Evolutionary conservation across 2,797 vertebrate species (phyloP), one percentile per base, ranked within the genome.

Genomic region (Chelidonichthys spinosus): DNA sequence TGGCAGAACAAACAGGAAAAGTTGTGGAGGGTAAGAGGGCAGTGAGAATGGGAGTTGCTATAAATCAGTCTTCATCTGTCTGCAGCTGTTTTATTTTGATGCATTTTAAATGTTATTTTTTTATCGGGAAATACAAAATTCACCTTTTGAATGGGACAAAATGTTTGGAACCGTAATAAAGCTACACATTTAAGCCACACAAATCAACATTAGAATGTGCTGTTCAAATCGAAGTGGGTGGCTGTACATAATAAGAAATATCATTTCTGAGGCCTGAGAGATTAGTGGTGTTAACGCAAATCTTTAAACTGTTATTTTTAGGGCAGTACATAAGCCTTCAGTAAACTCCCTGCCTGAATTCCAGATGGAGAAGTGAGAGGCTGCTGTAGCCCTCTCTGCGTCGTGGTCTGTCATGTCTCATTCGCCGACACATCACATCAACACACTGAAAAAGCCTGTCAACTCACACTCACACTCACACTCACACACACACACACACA

Each of bases 1-100:
- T 87, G n/a, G 97, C 96, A 18, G 98, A 99, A 81, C 96, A 98
- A 78, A 96, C 95, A 0, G 97, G 96, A 54, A 97, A 96, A 88
- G 90, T 99, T 55, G 78, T 94, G 25, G 98, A 99, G 94, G 98
- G 98, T 99, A 96, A 96, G 95, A 78, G 3, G 6, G 63, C 11
- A 52, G 63, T 64, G 7, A 63, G 17, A 68, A 71, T 60, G 42
- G 35, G 33, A 53, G 1, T 6, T 1, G 7, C 13, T 35, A 35
- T 43, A 36, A 15, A 72, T 37, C 2, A 17, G 2, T 44, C 6
- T 66, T 18, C 32, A 49, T 64, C 40, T 42, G 3, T n/a, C 3
- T 35, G n/a, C 1, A 14, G 0, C 11, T 25, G 32, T 60, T 14
- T 11, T 46, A 7, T 2, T 42, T 42, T 2, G 9, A 0, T 1